Evolutionary conservation across 2,797 vertebrate species (phyloP), one percentile per base, ranked within the genome.

Genomic region (Chaetodon trifasciatus): DNA sequence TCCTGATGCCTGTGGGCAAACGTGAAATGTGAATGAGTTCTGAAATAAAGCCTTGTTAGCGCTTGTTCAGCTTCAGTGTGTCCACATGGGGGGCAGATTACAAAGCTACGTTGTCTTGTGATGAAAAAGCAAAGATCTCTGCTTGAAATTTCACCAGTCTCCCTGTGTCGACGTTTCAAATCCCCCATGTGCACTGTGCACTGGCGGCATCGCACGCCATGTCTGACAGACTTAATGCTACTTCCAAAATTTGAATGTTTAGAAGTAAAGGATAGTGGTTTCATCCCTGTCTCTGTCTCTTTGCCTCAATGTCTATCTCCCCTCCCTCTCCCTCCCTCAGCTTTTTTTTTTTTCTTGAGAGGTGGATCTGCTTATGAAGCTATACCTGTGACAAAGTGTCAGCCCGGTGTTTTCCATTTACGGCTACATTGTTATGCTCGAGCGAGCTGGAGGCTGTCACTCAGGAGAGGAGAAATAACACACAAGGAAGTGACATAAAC

Each of bases 361-460:
- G 72, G 61, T 4, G 40, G 81, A 76, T 49, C 70, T 88, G 76
- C 74, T 89, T 87, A 89, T 88, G 70, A 90, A 89, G 81, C 85
- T 76, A 71, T 88, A 87, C 90, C 85, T 84, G 81, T 87, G 89
- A 93, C 87, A 88, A 81, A 86, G 80, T 90, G 91, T 92, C 87
- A 88, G 85, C 71, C 76, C 13, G 80, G 83, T 89, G 84, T 91
- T 92, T 94, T 93, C 84, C 84, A 89, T 93, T 91, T 81, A 90
- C n/a, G 10, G 74, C 83, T 70, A 81, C 84, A 91, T 88, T 88
- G 90, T 86, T 86, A 88, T 90, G 89, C 91, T 89, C 63, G 61
- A 83, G 86, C 24, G 70, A 79, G 86, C 83, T 70, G 70, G 67
- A 82, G 75, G 74, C 85, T 92, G 91, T 92, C 92, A 91, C 81